A percentile compares a stretch with the other conserved stretches of the same genome.
Conservation (phyloP, 2,113 vertebrate species). For the Lepus americanus region DNA sequence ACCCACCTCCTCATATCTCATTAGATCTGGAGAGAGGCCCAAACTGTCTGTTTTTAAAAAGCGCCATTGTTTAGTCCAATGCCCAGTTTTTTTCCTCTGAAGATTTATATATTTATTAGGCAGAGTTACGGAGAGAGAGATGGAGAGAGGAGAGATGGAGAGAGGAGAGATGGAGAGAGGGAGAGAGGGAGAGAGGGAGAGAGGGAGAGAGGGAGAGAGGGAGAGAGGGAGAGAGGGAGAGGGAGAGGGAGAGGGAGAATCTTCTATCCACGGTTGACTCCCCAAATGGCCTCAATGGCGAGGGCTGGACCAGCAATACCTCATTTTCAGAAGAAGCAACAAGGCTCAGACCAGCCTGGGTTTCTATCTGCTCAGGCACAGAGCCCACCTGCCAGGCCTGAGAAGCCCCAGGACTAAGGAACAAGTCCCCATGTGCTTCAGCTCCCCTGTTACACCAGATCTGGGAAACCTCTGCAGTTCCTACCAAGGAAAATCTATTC, state of each 20-base stretch:
- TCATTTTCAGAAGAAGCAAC: neutral
- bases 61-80: neutral
- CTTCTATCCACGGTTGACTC: too few relatives aligned
- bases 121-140: too few relatives aligned
- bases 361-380: neutral
- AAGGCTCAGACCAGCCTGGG: neutral
- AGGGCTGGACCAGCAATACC: too few relatives aligned
- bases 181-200: too few relatives aligned
- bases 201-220: too few relatives aligned
- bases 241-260: too few relatives aligned
- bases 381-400: neutral
- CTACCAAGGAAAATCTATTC: neutral
- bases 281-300: too few relatives aligned
- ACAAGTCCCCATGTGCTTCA: fast-evolving
- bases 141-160: too few relatives aligned
- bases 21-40: neutral
- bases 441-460: fast-evolving
- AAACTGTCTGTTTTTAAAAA: neutral
- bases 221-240: too few relatives aligned
- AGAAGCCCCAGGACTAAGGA: neutral
- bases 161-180: too few relatives aligned
- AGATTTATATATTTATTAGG: too few relatives aligned
- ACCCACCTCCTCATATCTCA: neutral
- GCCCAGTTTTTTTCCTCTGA: too few relatives aligned
- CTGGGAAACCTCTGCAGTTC: neutral